Evolutionary conservation across 2,888 invertebrate genomes (phyloP).

Genomic region (Ennomos fuscantarius): DNA sequence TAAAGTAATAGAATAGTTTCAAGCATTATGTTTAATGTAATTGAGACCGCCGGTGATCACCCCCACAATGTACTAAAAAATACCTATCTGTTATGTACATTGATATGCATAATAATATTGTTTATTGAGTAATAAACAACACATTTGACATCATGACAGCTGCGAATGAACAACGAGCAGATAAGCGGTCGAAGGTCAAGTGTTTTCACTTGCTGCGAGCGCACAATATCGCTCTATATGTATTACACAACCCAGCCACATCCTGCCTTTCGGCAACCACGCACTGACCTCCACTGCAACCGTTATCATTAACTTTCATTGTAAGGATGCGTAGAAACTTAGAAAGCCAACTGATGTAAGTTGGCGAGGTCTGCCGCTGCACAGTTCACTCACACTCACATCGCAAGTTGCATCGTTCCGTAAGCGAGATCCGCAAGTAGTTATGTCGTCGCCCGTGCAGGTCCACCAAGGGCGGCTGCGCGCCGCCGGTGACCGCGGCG

Average conservation of each 20-base stretch:
- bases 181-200: conserved; percentile 6
- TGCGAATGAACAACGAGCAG: neutral
- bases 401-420: conserved; percentile 98
- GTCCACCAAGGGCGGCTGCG: conserved; percentile 87
- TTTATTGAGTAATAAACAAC: too few relatives aligned
- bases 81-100: too few relatives aligned
- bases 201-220: neutral
- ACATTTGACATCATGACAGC: neutral
- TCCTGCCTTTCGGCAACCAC: conserved; percentile 1
- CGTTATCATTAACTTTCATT: too few relatives aligned
- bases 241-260: conserved; percentile 1
- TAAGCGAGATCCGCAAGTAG: conserved; percentile 97
- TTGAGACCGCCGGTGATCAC: too few relatives aligned
- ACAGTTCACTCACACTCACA: conserved; percentile 92
- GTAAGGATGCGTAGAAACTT: too few relatives aligned
- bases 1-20: too few relatives aligned
- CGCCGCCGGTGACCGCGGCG: conserved; percentile 18
- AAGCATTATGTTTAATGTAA: too few relatives aligned
- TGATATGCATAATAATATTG: too few relatives aligned
- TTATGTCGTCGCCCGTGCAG: conserved; percentile 94
- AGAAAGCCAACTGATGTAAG: too few relatives aligned
- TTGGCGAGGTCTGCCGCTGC: too few relatives aligned
- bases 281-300: neutral
- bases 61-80: too few relatives aligned
- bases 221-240: neutral